Percentiles rank a stretch among this genome's conserved stretches.
These are phyloP conservation scores for Cataglyphis hispanica DNA, from an alignment of 1,140 invertebrate genomes.

Conservation along the genomic window DNA sequence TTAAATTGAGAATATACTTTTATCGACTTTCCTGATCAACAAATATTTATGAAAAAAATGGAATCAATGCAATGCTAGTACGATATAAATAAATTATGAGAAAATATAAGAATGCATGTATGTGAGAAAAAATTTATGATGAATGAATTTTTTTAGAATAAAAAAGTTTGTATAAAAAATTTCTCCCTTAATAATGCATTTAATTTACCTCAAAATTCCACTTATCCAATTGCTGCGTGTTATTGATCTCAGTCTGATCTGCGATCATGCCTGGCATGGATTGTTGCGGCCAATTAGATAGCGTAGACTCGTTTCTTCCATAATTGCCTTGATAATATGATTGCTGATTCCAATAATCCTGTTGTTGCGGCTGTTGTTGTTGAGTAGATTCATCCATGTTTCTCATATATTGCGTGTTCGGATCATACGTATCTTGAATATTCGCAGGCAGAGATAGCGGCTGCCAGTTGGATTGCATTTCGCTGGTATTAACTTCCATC, in stretches of 20 bases:
- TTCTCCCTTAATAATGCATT: neutral
- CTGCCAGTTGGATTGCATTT: slow-evolving; percentile 80
- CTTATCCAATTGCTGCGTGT: slow-evolving; percentile 78
- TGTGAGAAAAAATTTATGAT: neutral
- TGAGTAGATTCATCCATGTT: slow-evolving; percentile 73
- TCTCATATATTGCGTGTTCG: slow-evolving; percentile 72
- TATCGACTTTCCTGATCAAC: neutral
- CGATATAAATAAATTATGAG: neutral
- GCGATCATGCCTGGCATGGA: slow-evolving; percentile 61
- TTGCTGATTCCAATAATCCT: slow-evolving; percentile 84
- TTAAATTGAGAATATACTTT: neutral
- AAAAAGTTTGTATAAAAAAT: neutral
- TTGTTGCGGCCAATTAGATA: slow-evolving; percentile 80
- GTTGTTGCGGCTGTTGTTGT: slow-evolving; percentile 81
- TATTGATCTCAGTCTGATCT: slow-evolving; percentile 76
- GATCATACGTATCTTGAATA: slow-evolving; percentile 77
- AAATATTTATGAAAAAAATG: neutral
- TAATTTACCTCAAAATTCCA: slow-evolving; percentile 84
- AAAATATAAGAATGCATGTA: neutral
- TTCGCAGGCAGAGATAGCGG: slow-evolving; percentile 76
- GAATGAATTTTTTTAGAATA: neutral
- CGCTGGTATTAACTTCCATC: slow-evolving; percentile 75
- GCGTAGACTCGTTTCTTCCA: slow-evolving; percentile 64
- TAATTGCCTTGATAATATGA: slow-evolving; percentile 82
- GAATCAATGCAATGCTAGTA: neutral